phyloP scores from a whole-genome alignment of 2,888 invertebrate genomes.

The Stenotaenia linearis region DNA sequence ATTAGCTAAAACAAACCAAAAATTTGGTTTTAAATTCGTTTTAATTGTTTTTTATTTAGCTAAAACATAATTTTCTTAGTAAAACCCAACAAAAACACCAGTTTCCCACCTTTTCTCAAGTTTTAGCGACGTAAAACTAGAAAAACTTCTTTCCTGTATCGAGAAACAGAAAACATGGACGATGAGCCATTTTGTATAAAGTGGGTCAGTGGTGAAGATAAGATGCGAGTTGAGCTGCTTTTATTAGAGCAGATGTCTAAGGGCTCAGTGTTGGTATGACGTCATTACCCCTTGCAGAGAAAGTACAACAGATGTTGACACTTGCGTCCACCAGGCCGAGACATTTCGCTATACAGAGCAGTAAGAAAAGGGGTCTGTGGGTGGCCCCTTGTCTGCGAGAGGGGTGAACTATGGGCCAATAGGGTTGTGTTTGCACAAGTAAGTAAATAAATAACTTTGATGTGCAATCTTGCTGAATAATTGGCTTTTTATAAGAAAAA shows the following conservation, averaged over 20 bases:
- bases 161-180: no score
- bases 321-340: conserved; percentile 10
- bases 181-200: no score
- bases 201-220: conserved; percentile 1
- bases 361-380: conserved; percentile 12
- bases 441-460: background rate
- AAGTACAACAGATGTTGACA: conserved; percentile 26
- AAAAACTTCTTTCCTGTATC: no score
- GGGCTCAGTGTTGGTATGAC: background rate
- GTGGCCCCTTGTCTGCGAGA: background rate
- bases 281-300: conserved; percentile 19
- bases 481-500: no score
- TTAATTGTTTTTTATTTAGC: no score
- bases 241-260: background rate
- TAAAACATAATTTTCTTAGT: no score
- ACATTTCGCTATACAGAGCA: background rate
- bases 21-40: background rate
- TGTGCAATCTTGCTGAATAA: no score
- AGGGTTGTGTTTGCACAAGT: background rate
- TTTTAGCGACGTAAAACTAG: no score
- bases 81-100: no score
- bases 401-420: background rate
- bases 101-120: no score
- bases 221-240: background rate
- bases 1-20: no score